Evolutionary conservation across 2,888 invertebrate species (phyloP).

Genomic region (Drosophila paracracens): DNA sequence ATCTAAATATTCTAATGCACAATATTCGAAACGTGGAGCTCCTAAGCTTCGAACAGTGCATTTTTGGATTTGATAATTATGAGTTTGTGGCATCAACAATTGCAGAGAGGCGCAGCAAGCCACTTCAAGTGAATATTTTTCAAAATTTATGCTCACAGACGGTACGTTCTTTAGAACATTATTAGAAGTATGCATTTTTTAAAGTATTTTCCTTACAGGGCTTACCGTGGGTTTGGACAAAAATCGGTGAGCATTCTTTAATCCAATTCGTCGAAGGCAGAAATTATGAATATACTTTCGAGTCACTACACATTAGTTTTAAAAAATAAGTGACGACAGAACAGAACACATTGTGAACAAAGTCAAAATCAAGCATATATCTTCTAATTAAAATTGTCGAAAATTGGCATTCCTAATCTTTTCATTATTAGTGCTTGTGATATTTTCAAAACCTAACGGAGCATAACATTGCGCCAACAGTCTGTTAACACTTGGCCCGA

Average conservation of each 20-base stretch:
- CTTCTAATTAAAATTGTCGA: constrained; percentile 7
- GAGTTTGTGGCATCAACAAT: constrained; percentile 35
- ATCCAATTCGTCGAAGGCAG: constrained; percentile 25
- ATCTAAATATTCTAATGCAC: constrained; percentile 29
- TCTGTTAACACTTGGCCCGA: constrained; percentile 16
- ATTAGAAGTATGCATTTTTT: background rate
- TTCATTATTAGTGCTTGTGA: background rate
- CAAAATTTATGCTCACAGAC: constrained; percentile 27
- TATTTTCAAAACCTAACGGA: constrained; percentile 30
- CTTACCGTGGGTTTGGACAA: constrained; percentile 27
- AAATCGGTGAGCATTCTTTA: constrained; percentile 22
- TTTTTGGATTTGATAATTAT: constrained; percentile 47
- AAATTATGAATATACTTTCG: constrained; percentile 46
- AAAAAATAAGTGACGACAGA: constrained; percentile 12
- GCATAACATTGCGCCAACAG: background rate
- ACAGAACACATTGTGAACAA: constrained; percentile 18
- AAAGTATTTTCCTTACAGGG: constrained; percentile 6
- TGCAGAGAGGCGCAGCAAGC: constrained; percentile 19
- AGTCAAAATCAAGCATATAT: constrained; percentile 27
- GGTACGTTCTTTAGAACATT: constrained; percentile 15
- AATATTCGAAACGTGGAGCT: constrained; percentile 36
- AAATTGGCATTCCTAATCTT: constrained; percentile 4
- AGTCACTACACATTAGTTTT: constrained; percentile 38
- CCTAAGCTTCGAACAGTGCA: constrained; percentile 54
- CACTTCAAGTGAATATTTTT: constrained; percentile 37